Conservation (phyloP, 2,888 invertebrate species). For the Taenaris catops region DNA sequence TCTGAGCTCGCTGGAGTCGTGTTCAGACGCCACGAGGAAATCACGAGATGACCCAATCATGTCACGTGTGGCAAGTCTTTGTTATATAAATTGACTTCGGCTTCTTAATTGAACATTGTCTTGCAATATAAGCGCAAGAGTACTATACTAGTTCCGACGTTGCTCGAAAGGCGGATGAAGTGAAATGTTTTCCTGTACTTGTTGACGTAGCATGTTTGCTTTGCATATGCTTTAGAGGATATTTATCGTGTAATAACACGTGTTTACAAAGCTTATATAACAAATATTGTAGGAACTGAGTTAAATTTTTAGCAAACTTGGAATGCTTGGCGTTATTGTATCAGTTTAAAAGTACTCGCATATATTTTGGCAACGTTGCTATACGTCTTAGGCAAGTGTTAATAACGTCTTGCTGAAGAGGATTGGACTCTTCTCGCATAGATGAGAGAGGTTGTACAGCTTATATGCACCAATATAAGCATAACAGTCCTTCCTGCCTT, state of each 20-base stretch:
- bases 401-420: no score
- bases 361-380: no score
- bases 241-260: constrained; percentile 8
- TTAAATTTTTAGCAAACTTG: constrained; percentile 1
- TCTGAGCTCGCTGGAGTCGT: constrained; percentile 32
- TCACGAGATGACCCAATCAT: constrained; percentile 52
- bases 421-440: no score
- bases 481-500: no score
- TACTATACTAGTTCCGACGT: constrained; percentile 1
- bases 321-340: no score
- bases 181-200: constrained; percentile 22
- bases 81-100: constrained; percentile 63
- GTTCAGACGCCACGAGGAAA: constrained; percentile 55
- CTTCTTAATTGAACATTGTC: constrained; percentile 35
- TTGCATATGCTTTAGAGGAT: constrained; percentile 12
- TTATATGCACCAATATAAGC: no score
- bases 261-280: constrained; percentile 1
- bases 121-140: constrained; percentile 22
- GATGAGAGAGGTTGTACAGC: no score
- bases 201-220: constrained; percentile 22
- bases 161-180: constrained; percentile 19
- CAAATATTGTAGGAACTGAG: background rate
- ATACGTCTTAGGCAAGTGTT: no score
- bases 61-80: constrained; percentile 48
- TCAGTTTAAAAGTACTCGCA: no score